Evolutionary conservation across 1,140 invertebrate genomes (phyloP), one percentile per base, ranked within the genome.

Genomic region (Lepidurus couesii): DNA sequence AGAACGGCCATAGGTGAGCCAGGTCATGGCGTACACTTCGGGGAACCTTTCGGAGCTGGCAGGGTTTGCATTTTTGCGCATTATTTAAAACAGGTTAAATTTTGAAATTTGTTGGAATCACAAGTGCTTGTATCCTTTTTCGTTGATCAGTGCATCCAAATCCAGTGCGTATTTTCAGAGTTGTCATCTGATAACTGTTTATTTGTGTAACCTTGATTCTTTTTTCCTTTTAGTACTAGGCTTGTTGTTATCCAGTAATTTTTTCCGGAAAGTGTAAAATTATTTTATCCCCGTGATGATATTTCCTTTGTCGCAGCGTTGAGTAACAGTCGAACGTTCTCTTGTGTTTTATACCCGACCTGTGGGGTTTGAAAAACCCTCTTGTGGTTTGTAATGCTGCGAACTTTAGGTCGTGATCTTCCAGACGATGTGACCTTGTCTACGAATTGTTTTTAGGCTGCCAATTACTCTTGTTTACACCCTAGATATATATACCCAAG

Each of bases 1-100:
- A 84, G 78, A 83, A 83, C 77, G 83, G 83, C 44, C 83, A 84
- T 78, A 80, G 79, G 53, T 77, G 43, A 77, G 42, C 9, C 47
- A 24, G 34, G 7, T 24, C 5, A 75, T 11, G 74, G 26, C 16
- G 74, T 34, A 34, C 34, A 34, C 13, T 42, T 42, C 34, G 11
- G 10, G 16, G 43, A 75, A 42, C 16, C 26, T 21, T 16, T 42
- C 34, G 74, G 74, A 75, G 7, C 21, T 65, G 53, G 8, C 53
- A 65, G 53, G 53, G 53, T 65, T 65, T 65, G 13, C 53, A 65
- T 21, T 65, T 65, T 47, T 16, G 16, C 21, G 53, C 53, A 21
- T 21, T 65, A 65, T 65, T 21, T 4, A 34, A 34, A 34, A 34
- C 34, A 0, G 21, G 6, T 65, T 65, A n/a, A 65, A 7, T 13